Evolutionary conservation across 1,140 invertebrate genomes (phyloP).

Genomic region (Nephila pilipes): DNA sequence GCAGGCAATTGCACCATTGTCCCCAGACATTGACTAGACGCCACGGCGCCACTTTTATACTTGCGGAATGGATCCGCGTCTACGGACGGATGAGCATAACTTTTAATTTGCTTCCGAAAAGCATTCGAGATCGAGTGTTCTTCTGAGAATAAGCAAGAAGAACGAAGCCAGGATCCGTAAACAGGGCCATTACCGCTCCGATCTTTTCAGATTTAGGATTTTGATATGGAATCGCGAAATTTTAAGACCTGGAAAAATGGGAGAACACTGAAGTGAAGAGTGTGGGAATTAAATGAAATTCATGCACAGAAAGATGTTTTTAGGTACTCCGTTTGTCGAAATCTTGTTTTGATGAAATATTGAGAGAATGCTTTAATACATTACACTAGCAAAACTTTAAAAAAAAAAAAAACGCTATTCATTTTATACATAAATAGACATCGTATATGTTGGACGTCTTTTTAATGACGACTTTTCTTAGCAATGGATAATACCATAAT

Average conservation of each 20-base stretch:
- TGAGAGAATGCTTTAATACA: too few species aligned
- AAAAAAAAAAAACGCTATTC: too few species aligned
- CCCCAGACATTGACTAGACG: constrained; percentile 43
- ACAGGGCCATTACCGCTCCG: background rate
- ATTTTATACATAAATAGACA: too few species aligned
- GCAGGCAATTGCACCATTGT: background rate
- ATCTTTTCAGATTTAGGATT: background rate
- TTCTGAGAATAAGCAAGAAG: background rate
- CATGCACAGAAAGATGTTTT: too few species aligned
- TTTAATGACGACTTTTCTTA: too few species aligned
- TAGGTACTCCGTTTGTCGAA: too few species aligned
- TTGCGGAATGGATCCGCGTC: background rate
- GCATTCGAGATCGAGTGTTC: background rate
- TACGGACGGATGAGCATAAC: background rate
- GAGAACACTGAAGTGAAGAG: too few species aligned
- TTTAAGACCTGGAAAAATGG: background rate
- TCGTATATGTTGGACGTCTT: too few species aligned
- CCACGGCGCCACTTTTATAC: constrained; percentile 20
- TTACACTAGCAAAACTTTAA: too few species aligned
- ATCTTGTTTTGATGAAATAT: too few species aligned
- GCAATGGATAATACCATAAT: too few species aligned
- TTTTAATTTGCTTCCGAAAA: constrained; percentile 41
- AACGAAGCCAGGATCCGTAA: background rate
- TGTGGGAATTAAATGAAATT: too few species aligned
- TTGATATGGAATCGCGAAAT: background rate